Base-by-base conservation (phyloP, 2,888 invertebrate species). In the Thereva nobilitata region DNA sequence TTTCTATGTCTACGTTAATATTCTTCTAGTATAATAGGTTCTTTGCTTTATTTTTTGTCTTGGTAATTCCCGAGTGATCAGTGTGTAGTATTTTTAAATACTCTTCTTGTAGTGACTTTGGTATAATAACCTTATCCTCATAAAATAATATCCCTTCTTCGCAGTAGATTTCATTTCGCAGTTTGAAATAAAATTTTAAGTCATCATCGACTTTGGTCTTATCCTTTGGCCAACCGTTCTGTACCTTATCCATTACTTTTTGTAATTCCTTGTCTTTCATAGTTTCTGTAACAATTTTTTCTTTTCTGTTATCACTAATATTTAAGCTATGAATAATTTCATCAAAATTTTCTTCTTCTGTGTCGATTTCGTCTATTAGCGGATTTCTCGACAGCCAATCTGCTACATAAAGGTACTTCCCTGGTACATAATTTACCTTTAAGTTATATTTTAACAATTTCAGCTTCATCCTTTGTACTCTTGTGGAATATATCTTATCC, bases 11-110 rank as follows among this genome's bases (percentile, higher is more conserved):
- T 4, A 41, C 1, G 38, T 59, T 49, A 4, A 68, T 47, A 5
- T 42, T 41, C 37, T 45, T 23, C 68, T 61, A 68, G 7, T 8
- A n/a, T n/a, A n/a, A n/a, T n/a, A n/a, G n/a, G n/a, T n/a, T n/a
- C 3, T 59, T 40, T 6, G 66, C 68, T 8, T 65, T 35, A 3
- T 9, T 4, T 50, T 68, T 68, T 3, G 59, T 68, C 59, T 65
- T 68, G 38, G 56, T 53, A 10, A 65, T 65, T 6, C 64, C 67
- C 23, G 44, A 7, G 5, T 68, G 64, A 7, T 38, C 7, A n/a
- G 12, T 23, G 10, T 67, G 67, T 8, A 67, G 12, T 9, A 34
- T 47, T 6, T n/a, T 10, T 10, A 47, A 12, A 64, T 47, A 47
- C 12, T 47, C 38, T 35, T 7, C 35, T 54, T 12, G 9, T 47